phyloP scores from a whole-genome alignment of 2,888 invertebrate species.

The Tetrapedia diversipes region DNA sequence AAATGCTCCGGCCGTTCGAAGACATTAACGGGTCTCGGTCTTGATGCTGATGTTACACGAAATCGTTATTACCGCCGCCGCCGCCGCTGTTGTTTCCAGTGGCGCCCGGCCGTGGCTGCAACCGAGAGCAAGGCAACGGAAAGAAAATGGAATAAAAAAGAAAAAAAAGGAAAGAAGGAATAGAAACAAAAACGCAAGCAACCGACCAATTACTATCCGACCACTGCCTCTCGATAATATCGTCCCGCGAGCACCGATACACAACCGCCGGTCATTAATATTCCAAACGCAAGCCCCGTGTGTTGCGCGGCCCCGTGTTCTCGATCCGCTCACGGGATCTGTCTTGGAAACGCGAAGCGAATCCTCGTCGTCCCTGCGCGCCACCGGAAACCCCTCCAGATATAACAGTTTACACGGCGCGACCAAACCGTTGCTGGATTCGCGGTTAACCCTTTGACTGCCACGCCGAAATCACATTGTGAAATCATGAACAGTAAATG shows the following conservation, averaged over 20 bases:
- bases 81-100: constrained; percentile 15
- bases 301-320: constrained; percentile 35
- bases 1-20: constrained; percentile 39
- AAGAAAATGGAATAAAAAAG: not conserved
- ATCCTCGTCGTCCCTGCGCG: constrained; percentile 26
- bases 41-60: constrained; percentile 39
- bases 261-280: constrained; percentile 40
- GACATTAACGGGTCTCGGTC: constrained; percentile 49
- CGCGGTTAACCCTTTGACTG: too few species aligned
- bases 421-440: constrained; percentile 40
- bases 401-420: constrained; percentile 57
- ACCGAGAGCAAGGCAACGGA: not conserved
- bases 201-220: constrained; percentile 41
- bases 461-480: not conserved
- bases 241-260: constrained; percentile 38
- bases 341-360: constrained; percentile 35
- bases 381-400: constrained; percentile 54
- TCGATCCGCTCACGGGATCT: constrained; percentile 22
- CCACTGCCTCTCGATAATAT: constrained; percentile 33
- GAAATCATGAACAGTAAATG: too few species aligned
- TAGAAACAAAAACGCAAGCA: not conserved
- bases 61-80: constrained; percentile 44
- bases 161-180: not conserved
- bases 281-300: constrained; percentile 44
- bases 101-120: constrained; percentile 1